Base-by-base conservation (phyloP, 1,140 invertebrate species). In the Drosophila kikkawai region DNA sequence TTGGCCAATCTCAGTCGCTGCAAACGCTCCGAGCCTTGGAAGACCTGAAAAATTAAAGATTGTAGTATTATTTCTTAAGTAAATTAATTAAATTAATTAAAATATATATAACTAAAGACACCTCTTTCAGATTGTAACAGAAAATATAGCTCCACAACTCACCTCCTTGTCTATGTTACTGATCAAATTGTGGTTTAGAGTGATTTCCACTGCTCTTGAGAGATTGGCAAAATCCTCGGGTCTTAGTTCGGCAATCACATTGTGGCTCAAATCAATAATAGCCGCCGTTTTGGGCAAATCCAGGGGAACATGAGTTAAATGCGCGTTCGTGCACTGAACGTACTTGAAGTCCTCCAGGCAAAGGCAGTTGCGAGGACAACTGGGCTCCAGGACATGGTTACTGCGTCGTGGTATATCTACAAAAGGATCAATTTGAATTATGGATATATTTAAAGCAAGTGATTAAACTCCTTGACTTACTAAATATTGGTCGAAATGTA, bases 1-100 rank as follows among this genome's bases (percentile, higher is more conserved):
- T 93, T 93, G 66, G 94, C 91, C 74, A 95, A 69, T 69, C 94
- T 93, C n/a, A 92, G 59, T 6, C 91, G 75, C 37, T 76, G 75
- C 56, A 92, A 63, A 36, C 74, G 79, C 37, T 74, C 65, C 48
- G 90, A 48, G 11, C 80, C 83, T 26, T 45, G 57, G 44, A 92
- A 92, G 12, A 78, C 79, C 93, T 93, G 9, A 1, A 60, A 48
- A 2, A 11, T 13, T 0, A 15, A 11, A 9, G 0, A 1, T 36
- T n/a, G 26, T 19, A 34, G 13, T 36, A 41, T 22, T n/a, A 26
- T 15, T 26, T 29, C 8, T 51, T 12, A 26, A 29, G 13, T 12
- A 7, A 29, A 22, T 26, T 2, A 29, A 3, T 11, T 11, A 17
- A 44, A 45, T 51, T 12, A 41, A 29, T n/a, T 12, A 7, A 19